phyloP scores from a whole-genome alignment of 2,113 vertebrate species.

The Caranx ignobilis region DNA sequence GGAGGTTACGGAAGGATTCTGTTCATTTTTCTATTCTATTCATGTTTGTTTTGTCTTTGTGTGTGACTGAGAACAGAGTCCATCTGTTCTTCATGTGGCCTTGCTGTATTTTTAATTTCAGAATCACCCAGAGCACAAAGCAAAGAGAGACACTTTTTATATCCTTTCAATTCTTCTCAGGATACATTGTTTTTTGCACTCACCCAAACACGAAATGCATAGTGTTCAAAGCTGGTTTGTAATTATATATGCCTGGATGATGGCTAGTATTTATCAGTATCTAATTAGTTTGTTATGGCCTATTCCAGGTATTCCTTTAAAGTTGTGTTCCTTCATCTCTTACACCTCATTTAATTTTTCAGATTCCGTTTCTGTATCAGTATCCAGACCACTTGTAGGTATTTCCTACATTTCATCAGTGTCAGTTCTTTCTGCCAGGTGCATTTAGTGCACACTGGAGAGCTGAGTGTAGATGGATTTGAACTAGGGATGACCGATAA shows the following conservation, averaged over 20 bases:
- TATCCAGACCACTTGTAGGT: no score
- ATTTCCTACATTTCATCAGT: no score
- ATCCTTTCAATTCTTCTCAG: neutral
- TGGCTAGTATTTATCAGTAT: neutral
- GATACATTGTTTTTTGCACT: neutral
- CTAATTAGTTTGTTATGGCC: no score
- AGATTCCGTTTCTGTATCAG: no score
- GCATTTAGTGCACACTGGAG: no score
- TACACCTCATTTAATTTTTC: no score
- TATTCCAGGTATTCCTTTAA: neutral
- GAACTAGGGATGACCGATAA: no score
- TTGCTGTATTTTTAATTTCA: slow-evolving; percentile 32
- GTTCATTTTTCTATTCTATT: neutral
- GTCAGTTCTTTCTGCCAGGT: no score
- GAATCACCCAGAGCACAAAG: neutral
- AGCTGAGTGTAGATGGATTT: no score
- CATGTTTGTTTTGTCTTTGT: neutral
- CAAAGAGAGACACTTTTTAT: neutral
- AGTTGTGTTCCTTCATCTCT: no score
- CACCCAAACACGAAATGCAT: neutral
- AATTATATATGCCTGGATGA: no score
- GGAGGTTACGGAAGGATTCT: neutral
- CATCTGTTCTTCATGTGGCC: slow-evolving; percentile 28
- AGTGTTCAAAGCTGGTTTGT: neutral
- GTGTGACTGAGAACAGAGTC: neutral